Conservation (phyloP, 2,113 vertebrate genomes). For the Zapornia atra region DNA sequence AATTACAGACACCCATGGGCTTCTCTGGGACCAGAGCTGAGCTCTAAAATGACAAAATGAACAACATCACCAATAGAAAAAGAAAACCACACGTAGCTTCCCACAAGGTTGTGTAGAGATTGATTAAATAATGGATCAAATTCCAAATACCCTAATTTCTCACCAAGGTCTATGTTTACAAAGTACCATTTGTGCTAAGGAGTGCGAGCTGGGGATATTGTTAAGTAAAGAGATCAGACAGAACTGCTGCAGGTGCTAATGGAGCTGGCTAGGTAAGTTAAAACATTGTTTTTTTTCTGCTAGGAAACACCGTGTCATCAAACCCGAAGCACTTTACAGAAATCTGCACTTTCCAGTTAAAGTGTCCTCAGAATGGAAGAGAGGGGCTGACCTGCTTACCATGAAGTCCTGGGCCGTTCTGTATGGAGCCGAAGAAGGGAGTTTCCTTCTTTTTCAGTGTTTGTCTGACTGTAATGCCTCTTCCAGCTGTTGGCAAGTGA, state of each 20-base stretch:
- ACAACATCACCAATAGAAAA: background rate
- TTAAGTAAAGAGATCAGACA: background rate
- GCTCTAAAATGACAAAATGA: background rate
- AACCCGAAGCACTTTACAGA: background rate
- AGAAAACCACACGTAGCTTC: background rate
- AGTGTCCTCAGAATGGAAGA: background rate
- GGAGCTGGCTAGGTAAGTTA: background rate
- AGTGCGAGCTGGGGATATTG: background rate
- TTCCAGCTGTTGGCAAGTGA: background rate
- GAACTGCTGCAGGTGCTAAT: background rate
- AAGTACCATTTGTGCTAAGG: background rate
- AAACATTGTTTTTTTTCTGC: background rate
- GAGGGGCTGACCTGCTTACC: background rate
- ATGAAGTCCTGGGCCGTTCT: background rate
- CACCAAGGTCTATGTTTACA: background rate
- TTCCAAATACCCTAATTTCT: background rate
- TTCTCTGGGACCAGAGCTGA: background rate
- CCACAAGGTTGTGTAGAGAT: background rate
- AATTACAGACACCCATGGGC: background rate
- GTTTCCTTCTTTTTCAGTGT: background rate
- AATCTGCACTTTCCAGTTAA: background rate
- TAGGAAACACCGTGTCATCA: background rate
- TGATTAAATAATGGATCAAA: background rate
- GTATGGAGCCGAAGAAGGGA: background rate
- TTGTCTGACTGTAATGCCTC: background rate